Conservation (phyloP, 2,113 vertebrate genomes). For the Malurus melanocephalus region DNA sequence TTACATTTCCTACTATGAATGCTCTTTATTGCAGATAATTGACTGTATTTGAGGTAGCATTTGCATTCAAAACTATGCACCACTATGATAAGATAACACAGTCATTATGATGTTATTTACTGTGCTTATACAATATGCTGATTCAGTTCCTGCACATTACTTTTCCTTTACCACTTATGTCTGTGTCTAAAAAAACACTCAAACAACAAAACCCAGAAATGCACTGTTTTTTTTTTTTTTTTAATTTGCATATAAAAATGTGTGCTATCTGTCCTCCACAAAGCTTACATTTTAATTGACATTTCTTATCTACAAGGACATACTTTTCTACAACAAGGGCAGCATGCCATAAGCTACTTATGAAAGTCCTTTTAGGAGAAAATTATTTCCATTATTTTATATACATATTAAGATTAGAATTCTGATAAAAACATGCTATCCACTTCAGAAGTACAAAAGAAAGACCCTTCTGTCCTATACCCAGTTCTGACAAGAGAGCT, state of each 20-base stretch:
- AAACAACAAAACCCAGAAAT: not conserved
- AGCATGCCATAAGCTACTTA: constrained; percentile 16
- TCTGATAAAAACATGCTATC: not conserved
- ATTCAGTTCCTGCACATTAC: not conserved
- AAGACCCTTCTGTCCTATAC: not conserved
- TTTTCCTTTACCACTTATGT: not conserved
- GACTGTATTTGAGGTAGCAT: not conserved
- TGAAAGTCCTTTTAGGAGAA: not conserved
- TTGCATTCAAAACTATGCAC: constrained; percentile 3
- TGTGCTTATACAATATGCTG: not conserved
- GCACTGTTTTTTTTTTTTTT: not conserved
- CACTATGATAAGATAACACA: constrained; percentile 18
- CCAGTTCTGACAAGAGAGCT: not conserved
- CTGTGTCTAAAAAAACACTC: not conserved
- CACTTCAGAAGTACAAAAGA: not conserved
- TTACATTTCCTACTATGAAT: not conserved
- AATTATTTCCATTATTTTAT: not conserved
- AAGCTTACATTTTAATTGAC: constrained; percentile 39
- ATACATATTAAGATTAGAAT: not conserved
- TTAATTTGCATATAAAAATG: not conserved
- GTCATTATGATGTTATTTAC: not conserved
- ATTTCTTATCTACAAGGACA: constrained; percentile 37
- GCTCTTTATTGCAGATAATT: not conserved
- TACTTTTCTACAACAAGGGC: not conserved
- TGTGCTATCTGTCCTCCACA: constrained; percentile 2